Evolutionary conservation across 2,113 vertebrate genomes (phyloP).

Genomic region (Sapajus apella): DNA sequence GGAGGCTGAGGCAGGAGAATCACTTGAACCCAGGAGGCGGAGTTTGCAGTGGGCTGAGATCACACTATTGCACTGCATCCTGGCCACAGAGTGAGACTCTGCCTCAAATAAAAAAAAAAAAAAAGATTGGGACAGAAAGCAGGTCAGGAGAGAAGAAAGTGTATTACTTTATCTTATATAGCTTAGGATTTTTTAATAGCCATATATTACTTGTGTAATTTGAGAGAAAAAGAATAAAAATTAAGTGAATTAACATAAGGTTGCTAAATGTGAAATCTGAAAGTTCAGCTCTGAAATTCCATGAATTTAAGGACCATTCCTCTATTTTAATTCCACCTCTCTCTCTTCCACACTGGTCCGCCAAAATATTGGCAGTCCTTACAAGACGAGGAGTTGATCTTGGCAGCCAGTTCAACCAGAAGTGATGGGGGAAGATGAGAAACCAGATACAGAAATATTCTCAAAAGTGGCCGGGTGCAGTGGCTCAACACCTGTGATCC

Average conservation of each 20-base stretch:
- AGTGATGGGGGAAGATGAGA: background rate
- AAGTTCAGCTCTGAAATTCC: conserved; percentile 2
- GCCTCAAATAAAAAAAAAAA: too few relatives aligned
- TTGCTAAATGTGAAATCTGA: background rate
- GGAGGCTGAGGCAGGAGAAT: too few relatives aligned
- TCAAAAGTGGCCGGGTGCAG: background rate
- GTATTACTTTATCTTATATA: background rate
- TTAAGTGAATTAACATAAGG: background rate
- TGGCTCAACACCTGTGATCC: too few relatives aligned
- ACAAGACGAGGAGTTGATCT: background rate
- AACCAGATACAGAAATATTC: background rate
- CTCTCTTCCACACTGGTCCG: background rate
- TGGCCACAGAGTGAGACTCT: too few relatives aligned
- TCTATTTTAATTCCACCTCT: background rate
- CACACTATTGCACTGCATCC: too few relatives aligned
- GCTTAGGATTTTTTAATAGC: background rate
- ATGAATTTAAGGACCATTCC: background rate
- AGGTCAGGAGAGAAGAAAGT: background rate
- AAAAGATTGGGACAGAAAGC: background rate
- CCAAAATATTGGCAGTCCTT: background rate
- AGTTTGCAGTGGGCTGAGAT: too few relatives aligned
- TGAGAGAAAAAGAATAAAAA: background rate
- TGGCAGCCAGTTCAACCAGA: background rate
- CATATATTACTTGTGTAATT: background rate
- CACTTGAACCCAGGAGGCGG: too few relatives aligned